A percentile compares a stretch with the other conserved stretches of the same genome.
Evolutionary conservation across 30 jellyfish, hydroid and myxozoan species (phyloP).

Genomic region (Cassiopea andromeda): DNA sequence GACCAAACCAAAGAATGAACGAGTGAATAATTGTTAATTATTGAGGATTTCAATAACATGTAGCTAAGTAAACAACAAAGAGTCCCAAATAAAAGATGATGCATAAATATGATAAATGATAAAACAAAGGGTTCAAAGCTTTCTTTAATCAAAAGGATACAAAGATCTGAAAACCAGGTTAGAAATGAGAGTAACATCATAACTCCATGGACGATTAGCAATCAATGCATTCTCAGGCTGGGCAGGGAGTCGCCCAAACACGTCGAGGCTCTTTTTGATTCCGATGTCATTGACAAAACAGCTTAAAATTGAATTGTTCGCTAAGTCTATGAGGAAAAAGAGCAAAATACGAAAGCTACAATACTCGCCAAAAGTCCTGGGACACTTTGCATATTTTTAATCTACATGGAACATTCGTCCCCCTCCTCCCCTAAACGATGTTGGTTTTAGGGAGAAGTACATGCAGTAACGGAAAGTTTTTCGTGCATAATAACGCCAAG

Average conservation of each 20-base stretch:
- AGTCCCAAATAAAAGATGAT: no score
- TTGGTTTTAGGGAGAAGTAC: no score
- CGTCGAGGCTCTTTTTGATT: constrained; percentile 13
- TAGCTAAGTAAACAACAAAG: no score
- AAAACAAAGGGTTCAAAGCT: not conserved
- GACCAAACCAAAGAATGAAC: not conserved
- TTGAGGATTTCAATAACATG: no score
- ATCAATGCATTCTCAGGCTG: not conserved
- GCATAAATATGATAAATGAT: no score
- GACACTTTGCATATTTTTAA: no score
- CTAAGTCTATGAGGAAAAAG: not conserved
- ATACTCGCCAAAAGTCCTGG: no score
- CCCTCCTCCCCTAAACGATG: no score
- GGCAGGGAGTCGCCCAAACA: constrained; percentile 53
- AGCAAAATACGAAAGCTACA: not conserved
- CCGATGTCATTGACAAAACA: constrained; percentile 12
- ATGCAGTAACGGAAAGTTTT: no score
- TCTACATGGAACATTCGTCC: no score
- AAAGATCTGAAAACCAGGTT: constrained; percentile 31
- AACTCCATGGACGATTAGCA: constrained; percentile 26
- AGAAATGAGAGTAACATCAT: constrained; percentile 36
- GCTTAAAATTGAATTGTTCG: constrained; percentile 11
- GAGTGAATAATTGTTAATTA: not conserved
- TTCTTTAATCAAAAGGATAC: constrained; percentile 52
- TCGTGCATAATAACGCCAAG: no score